Conservation (phyloP, 1,140 invertebrate genomes). For the Lepidotrigona ventralis region DNA sequence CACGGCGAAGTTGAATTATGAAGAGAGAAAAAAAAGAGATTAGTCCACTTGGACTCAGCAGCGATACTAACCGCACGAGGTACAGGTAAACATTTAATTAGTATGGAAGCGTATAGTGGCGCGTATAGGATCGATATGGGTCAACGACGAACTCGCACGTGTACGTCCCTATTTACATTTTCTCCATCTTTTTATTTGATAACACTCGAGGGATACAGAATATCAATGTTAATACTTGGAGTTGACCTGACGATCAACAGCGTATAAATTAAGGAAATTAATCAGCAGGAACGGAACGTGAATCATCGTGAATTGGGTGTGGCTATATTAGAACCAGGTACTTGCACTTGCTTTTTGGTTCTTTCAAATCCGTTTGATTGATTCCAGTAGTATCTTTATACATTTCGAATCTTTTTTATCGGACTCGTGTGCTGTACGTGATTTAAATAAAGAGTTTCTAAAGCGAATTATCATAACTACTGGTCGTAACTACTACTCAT, state of each 20-base stretch:
- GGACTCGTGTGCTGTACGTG: too few relatives aligned
- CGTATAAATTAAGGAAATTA: neutral
- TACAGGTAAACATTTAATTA: constrained; percentile 19
- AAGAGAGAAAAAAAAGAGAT: neutral
- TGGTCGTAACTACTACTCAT: too few relatives aligned
- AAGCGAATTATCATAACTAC: too few relatives aligned
- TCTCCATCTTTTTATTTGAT: neutral
- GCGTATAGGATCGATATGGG: neutral
- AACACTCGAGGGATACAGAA: neutral
- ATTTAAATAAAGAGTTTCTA: too few relatives aligned
- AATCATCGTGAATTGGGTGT: neutral
- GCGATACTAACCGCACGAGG: neutral
- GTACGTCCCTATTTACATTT: neutral
- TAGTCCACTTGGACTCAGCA: neutral
- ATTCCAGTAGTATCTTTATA: too few relatives aligned
- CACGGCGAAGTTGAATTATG: neutral
- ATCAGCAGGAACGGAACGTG: neutral
- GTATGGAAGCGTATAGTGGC: neutral
- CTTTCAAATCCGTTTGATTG: too few relatives aligned
- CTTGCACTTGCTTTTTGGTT: too few relatives aligned
- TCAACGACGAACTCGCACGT: neutral
- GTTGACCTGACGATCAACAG: too few relatives aligned
- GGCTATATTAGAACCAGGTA: too few relatives aligned
- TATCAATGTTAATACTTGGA: neutral
- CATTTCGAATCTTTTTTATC: too few relatives aligned